Percentiles rank a stretch among this genome's conserved stretches.
Conservation (phyloP, 2,888 invertebrate genomes). For the Charanyca ferruginea region DNA sequence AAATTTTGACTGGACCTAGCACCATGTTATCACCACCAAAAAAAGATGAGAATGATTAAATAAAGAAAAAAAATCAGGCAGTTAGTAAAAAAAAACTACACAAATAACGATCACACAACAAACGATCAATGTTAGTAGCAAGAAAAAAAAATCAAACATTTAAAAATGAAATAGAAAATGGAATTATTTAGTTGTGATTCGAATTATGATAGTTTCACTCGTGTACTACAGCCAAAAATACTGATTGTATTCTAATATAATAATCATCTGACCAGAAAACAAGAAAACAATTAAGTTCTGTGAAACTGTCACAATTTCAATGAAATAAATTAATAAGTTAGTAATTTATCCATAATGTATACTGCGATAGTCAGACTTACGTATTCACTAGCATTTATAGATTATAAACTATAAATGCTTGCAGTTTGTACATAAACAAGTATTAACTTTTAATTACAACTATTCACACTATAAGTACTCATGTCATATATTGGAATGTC, state of each 20-base stretch:
- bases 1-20: constrained; percentile 77
- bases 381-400: constrained; percentile 62
- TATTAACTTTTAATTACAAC: constrained; percentile 62
- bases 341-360: constrained; percentile 62
- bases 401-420: constrained; percentile 74
- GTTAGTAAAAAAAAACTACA: constrained; percentile 84
- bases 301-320: constrained; percentile 69
- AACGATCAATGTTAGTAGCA: constrained; percentile 79
- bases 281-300: constrained; percentile 46
- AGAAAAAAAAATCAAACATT: constrained; percentile 72
- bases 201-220: constrained; percentile 69
- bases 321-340: constrained; percentile 72
- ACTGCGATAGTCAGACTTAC: constrained; percentile 83
- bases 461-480: constrained; percentile 67
- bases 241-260: constrained; percentile 30
- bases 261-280: constrained; percentile 34
- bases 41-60: constrained; percentile 73
- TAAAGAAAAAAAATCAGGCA: constrained; percentile 76
- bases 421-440: constrained; percentile 78
- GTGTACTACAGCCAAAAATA: constrained; percentile 47
- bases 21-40: constrained; percentile 85
- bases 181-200: constrained; percentile 64
- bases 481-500: constrained; percentile 70
- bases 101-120: constrained; percentile 78
- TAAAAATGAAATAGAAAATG: constrained; percentile 61